phyloP scores from a whole-genome alignment of 2,888 invertebrate species.

The Caenorhabditis imperialis region DNA sequence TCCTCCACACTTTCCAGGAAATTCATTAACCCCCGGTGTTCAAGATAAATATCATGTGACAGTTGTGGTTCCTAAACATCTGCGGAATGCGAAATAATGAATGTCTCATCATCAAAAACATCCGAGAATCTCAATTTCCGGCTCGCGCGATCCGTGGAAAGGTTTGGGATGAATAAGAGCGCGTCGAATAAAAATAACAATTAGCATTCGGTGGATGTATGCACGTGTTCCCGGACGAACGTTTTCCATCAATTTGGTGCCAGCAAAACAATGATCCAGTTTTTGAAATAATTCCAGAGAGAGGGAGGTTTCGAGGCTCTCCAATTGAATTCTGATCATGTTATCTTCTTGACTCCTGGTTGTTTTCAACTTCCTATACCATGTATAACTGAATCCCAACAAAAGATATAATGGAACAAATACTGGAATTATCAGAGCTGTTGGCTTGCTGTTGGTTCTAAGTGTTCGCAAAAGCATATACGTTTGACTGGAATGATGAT shows the following conservation, averaged over 20 bases:
- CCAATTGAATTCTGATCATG: slow-evolving; percentile 5
- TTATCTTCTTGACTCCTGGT: slow-evolving; percentile 18
- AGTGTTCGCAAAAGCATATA: too few species aligned
- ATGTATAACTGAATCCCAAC: slow-evolving; percentile 41
- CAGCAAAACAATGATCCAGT: slow-evolving; percentile 20
- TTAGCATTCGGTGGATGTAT: slow-evolving; percentile 42
- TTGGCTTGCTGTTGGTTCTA: not conserved
- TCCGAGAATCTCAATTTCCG: slow-evolving; percentile 49
- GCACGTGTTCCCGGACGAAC: slow-evolving; percentile 22
- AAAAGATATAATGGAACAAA: slow-evolving; percentile 20
- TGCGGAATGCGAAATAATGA: slow-evolving; percentile 43
- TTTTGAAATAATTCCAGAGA: not conserved
- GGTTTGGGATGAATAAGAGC: slow-evolving; percentile 16
- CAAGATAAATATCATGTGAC: too few species aligned
- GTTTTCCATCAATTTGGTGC: slow-evolving; percentile 4
- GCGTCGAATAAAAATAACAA: slow-evolving; percentile 46
- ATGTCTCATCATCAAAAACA: slow-evolving; percentile 42
- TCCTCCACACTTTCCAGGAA: too few species aligned
- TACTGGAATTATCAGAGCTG: slow-evolving; percentile 31
- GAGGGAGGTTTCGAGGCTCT: not conserved
- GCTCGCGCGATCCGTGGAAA: slow-evolving; percentile 16
- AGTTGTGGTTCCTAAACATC: slow-evolving; percentile 10
- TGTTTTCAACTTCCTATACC: slow-evolving; percentile 5
- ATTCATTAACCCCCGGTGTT: too few species aligned
- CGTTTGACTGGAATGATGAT: not conserved